phyloP scores from a whole-genome alignment of 35 echinoderm and acorn worm species.

The Ophiothrix spiculata region DNA sequence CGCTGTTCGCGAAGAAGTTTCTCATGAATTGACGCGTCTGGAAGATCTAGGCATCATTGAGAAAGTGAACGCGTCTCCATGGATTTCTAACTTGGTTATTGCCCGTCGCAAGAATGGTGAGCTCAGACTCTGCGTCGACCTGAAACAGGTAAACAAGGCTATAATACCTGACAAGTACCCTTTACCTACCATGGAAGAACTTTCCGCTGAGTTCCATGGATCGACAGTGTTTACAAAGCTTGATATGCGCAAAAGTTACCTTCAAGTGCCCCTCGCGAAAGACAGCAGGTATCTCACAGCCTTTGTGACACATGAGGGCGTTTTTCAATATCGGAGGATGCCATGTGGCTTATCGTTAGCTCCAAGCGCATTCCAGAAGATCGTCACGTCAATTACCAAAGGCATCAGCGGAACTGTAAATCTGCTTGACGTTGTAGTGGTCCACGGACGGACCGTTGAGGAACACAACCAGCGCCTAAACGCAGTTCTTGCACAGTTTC shows the following conservation, averaged over 20 bases:
- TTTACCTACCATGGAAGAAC: constrained; percentile 49
- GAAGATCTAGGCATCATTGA: constrained; percentile 36
- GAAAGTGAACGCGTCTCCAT: constrained; percentile 37
- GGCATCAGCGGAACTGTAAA: constrained; percentile 53
- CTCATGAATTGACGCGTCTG: constrained; percentile 23
- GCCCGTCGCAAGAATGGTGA: constrained; percentile 36
- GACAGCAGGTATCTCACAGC: constrained; percentile 15
- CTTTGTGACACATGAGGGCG: constrained; percentile 56
- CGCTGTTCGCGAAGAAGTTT: constrained; percentile 40
- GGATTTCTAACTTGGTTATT: constrained; percentile 41
- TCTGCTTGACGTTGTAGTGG: too few relatives aligned
- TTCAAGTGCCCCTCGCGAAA: constrained; percentile 33
- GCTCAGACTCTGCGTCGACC: constrained; percentile 52
- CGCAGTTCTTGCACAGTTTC: background rate
- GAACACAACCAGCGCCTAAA: background rate
- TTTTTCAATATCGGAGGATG: constrained; percentile 46
- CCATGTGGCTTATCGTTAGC: constrained; percentile 61
- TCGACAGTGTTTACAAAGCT: constrained; percentile 24
- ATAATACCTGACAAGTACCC: constrained; percentile 48
- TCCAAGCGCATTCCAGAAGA: constrained; percentile 46
- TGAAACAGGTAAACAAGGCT: constrained; percentile 44
- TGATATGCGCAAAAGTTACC: constrained; percentile 36
- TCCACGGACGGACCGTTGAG: too few relatives aligned
- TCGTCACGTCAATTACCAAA: constrained; percentile 40
- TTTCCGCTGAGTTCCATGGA: constrained; percentile 26